These are phyloP conservation scores for Cairina moschata DNA, from an alignment of 2,113 vertebrate genomes.

Conservation along the genomic window DNA sequence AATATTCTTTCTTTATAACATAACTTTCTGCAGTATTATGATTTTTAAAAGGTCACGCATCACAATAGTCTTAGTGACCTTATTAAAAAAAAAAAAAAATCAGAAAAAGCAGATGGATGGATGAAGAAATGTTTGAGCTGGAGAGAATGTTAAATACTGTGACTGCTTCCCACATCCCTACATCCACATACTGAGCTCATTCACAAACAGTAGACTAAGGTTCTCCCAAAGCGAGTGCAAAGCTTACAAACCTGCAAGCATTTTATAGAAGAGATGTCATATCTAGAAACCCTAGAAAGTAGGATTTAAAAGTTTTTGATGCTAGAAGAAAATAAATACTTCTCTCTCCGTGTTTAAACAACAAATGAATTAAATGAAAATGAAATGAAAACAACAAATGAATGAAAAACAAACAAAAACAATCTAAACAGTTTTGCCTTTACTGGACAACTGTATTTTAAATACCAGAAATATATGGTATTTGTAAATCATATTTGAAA, in stretches of 20 bases:
- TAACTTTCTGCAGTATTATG: not conserved
- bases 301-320: not conserved
- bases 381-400: no score
- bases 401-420: no score
- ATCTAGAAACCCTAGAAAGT: not conserved
- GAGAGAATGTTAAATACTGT: not conserved
- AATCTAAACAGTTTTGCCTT: not conserved
- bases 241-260: not conserved
- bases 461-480: not conserved
- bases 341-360: not conserved
- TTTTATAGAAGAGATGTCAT: not conserved
- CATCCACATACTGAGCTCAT: not conserved
- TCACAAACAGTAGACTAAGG: not conserved
- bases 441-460: not conserved
- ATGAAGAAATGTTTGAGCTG: not conserved
- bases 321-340: not conserved
- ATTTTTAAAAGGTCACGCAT: constrained; percentile 28
- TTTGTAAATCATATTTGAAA: not conserved
- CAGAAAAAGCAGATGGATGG: not conserved
- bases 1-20: not conserved
- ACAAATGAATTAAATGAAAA: no score
- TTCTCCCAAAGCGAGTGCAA: not conserved
- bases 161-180: not conserved
- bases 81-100: not conserved
- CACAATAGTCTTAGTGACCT: not conserved